Base-by-base conservation (phyloP, 2,113 vertebrate species). In the Ceratotherium simum region DNA sequence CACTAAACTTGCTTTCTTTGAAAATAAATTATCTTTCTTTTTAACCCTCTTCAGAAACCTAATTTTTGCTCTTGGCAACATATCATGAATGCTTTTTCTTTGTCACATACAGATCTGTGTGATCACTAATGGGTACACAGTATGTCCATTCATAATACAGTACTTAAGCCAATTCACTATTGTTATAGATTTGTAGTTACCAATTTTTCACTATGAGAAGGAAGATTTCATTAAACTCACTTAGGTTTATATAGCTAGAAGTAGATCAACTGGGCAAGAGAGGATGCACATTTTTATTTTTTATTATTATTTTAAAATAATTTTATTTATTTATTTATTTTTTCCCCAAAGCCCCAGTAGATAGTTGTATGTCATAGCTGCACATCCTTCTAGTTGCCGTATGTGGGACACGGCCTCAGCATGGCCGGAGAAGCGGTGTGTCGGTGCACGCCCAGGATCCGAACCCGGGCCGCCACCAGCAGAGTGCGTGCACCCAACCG, bases 121-220 rank as follows among this genome's bases (percentile, higher is more conserved):
- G 56, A 82, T 79, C 62, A 56, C 51, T 90, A 11, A 78, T 10
- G 8, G 33, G 36, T 67, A 48, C 2, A 16, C 0, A 31, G 3
- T 39, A 80, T 62, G 18, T 54, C 67, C 54, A 93, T 23, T 97
- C 62, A 84, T 11, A 92, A 83, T 8, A 82, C 2, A 81, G 46
- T n/a, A 93, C 60, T 73, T 83, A 93, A 92, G 31, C 29, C 29
- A 93, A 87, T 86, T 31, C 18, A 36, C 29, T 79, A 82, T 0
- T 27, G 21, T 46, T 76, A 39, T 23, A 69, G 8, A 89, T 70
- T 54, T 94, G 54, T 31, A 46, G 13, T 54, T 73, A 75, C 23
- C 27, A 95, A 67, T 39, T 73, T 91, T 91, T 91, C 51, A 91
- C 65, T n/a, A 75, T 29, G 69, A 64, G 56, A 67, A 93, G n/a